Evolutionary conservation across 2,888 invertebrate species (phyloP).

Genomic region (Drosophila merina): DNA sequence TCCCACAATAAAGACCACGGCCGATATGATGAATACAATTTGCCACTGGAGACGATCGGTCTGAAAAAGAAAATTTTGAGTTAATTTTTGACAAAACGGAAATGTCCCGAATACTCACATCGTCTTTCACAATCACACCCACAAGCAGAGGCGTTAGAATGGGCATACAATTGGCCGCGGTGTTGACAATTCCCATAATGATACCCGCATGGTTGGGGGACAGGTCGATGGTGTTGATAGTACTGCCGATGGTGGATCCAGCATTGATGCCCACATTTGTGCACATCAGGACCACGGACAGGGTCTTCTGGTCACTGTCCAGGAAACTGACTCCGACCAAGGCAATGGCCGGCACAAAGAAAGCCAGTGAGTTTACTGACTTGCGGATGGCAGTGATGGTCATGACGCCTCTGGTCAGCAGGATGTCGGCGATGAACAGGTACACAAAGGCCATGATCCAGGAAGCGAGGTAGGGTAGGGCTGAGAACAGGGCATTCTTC

Average conservation of each 20-base stretch:
- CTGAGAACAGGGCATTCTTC: constrained; percentile 85
- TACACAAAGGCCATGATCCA: constrained; percentile 85
- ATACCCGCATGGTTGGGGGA: constrained; percentile 89
- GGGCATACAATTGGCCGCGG: constrained; percentile 86
- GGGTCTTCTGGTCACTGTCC: constrained; percentile 68
- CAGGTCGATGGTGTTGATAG: constrained; percentile 88
- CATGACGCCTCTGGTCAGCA: constrained; percentile 82
- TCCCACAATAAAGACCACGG: constrained; percentile 84
- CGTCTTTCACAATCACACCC: constrained; percentile 85
- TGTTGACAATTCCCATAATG: constrained; percentile 89
- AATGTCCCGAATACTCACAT: constrained; percentile 82
- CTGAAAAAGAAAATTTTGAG: constrained; percentile 46
- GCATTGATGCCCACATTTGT: constrained; percentile 86
- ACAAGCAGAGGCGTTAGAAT: constrained; percentile 87
- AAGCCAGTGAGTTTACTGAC: constrained; percentile 76
- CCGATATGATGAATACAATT: constrained; percentile 85
- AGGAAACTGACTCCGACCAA: constrained; percentile 85
- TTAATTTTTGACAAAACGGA: too few species aligned
- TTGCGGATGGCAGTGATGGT: constrained; percentile 80
- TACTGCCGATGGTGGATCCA: constrained; percentile 86
- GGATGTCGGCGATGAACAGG: constrained; percentile 83
- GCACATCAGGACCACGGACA: constrained; percentile 85
- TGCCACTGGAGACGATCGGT: constrained; percentile 85
- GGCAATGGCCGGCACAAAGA: constrained; percentile 85
- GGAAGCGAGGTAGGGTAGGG: constrained; percentile 85